A percentile compares a stretch with the other conserved stretches of the same genome.
Evolutionary conservation across 2,113 vertebrate species (phyloP).

Genomic region (Galeopterus variegatus): DNA sequence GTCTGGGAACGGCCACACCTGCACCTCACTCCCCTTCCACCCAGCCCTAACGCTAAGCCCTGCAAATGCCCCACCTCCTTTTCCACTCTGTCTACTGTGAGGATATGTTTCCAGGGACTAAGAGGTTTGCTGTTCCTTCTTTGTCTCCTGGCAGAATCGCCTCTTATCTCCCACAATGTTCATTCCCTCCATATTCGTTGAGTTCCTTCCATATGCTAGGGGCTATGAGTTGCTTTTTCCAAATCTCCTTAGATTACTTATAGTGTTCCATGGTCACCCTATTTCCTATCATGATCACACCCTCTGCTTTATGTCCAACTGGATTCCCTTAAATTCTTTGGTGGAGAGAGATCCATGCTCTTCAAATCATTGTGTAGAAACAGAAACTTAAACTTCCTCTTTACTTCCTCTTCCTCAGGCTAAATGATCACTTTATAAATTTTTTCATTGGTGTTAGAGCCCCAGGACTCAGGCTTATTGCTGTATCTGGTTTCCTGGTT

Average conservation of each 20-base stretch:
- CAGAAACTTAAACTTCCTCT: neutral
- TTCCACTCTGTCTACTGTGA: neutral
- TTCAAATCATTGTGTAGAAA: neutral
- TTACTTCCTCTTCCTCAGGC: neutral
- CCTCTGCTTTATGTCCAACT: neutral
- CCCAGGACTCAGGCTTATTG: too few species aligned
- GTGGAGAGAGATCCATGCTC: neutral
- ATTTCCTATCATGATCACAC: neutral
- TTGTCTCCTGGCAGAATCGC: neutral
- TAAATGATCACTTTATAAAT: neutral
- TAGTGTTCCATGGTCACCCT: neutral
- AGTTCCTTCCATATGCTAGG: neutral
- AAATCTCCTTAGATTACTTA: neutral
- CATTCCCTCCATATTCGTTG: neutral
- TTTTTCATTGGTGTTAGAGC: too few species aligned
- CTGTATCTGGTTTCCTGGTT: too few species aligned
- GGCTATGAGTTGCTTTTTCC: neutral
- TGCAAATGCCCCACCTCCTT: rapidly evolving
- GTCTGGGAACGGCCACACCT: neutral
- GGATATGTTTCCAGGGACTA: neutral
- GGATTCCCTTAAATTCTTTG: neutral
- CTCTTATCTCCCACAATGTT: neutral
- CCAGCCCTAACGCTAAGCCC: neutral
- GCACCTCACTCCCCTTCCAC: neutral
- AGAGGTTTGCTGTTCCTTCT: neutral